Conservation (phyloP, 2,888 invertebrate genomes). For the Calameuta filiformis region DNA sequence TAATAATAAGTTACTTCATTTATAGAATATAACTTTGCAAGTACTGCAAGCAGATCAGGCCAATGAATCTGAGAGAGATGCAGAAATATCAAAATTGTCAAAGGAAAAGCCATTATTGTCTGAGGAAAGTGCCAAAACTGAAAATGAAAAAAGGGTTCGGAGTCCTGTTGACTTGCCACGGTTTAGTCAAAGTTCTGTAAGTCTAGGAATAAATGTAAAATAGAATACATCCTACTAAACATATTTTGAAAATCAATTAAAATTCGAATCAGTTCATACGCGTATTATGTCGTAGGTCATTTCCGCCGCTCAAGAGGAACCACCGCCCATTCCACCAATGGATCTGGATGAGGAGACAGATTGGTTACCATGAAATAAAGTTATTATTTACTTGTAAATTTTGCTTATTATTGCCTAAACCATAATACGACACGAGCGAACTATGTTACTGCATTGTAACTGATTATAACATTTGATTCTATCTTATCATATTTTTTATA, state of each 20-base stretch:
- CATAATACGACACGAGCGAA: not conserved
- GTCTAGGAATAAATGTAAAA: not conserved
- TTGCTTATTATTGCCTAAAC: not conserved
- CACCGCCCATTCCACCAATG: slow-evolving; percentile 51
- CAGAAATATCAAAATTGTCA: not conserved
- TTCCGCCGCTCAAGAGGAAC: slow-evolving; percentile 38
- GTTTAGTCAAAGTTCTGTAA: not conserved
- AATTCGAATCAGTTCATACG: not conserved
- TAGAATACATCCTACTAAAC: not conserved
- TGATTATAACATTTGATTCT: not conserved
- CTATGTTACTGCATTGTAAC: not conserved
- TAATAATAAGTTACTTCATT: slow-evolving; percentile 11
- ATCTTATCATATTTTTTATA: not conserved
- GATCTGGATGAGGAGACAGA: slow-evolving; percentile 40
- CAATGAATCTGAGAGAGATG: slow-evolving; percentile 3
- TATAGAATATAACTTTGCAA: slow-evolving; percentile 49
- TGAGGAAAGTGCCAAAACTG: not conserved
- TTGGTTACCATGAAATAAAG: slow-evolving; percentile 16
- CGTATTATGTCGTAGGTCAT: slow-evolving; percentile 33
- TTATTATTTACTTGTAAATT: not conserved
- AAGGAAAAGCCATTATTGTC: not conserved
- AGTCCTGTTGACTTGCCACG: not conserved
- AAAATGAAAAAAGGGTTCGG: not conserved
- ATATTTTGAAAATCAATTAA: not conserved
- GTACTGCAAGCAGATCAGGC: slow-evolving; percentile 31